Evolutionary conservation across 2,888 invertebrate genomes (phyloP).

Genomic region (Conus canariensis): DNA sequence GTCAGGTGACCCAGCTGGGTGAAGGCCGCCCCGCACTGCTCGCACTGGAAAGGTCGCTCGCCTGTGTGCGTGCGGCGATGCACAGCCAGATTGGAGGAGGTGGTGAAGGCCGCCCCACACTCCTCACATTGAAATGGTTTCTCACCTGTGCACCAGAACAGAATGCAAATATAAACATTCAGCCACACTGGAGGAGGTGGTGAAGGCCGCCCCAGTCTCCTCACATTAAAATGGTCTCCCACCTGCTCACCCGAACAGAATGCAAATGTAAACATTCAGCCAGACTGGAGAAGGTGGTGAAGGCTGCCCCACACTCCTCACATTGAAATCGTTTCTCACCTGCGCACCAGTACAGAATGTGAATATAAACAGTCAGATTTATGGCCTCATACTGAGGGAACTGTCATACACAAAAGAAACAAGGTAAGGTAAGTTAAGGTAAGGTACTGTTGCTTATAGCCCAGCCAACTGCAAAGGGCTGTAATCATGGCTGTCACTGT

Average conservation of each 20-base stretch:
- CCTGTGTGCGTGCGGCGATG: slow-evolving; percentile 51
- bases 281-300: slow-evolving; percentile 36
- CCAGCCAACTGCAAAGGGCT: no score
- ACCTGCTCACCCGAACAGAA: neutral
- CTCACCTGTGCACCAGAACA: slow-evolving; percentile 10
- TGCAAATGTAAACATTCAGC: neutral
- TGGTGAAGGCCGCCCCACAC: slow-evolving; percentile 42
- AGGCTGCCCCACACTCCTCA: slow-evolving; percentile 43
- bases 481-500: no score
- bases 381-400: no score
- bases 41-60: slow-evolving; percentile 50
- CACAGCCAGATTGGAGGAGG: slow-evolving; percentile 31
- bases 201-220: slow-evolving; percentile 46
- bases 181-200: neutral
- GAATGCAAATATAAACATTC: neutral
- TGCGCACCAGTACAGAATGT: neutral
- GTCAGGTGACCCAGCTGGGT: slow-evolving; percentile 41
- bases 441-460: no score
- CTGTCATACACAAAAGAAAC: no score
- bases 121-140: slow-evolving; percentile 41
- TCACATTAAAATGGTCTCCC: slow-evolving; percentile 36
- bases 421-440: no score
- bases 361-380: no score
- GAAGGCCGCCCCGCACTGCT: slow-evolving; percentile 48
- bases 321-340: slow-evolving; percentile 39